A percentile compares a stretch with the other conserved stretches of the same genome.
phyloP scores from a whole-genome alignment of 2,113 vertebrate genomes.

The Sula dactylatra region DNA sequence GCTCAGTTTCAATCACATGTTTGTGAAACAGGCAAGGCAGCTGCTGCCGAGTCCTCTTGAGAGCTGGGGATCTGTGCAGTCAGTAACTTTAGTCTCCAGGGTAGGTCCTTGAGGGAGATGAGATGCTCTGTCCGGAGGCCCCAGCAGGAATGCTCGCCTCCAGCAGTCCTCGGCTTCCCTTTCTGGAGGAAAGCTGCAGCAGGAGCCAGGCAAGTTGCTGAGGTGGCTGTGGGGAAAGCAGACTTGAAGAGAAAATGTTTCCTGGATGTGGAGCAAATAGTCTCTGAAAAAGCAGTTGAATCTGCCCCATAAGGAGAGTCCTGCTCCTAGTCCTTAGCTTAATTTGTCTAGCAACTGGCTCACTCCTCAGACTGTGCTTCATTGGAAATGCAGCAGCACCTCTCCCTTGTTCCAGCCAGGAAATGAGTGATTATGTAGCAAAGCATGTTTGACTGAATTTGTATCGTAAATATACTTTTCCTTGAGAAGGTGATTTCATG shows the following conservation, averaged over 20 bases:
- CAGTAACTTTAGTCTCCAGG: background rate
- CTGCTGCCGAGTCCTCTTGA: background rate
- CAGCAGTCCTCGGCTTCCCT: background rate
- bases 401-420: background rate
- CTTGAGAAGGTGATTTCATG: background rate
- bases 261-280: background rate
- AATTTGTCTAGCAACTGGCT: background rate
- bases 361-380: accelerated
- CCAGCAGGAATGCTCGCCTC: background rate
- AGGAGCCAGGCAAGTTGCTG: background rate
- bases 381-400: background rate
- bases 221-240: background rate
- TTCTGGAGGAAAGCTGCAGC: background rate
- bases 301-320: background rate
- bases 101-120: background rate
- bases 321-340: background rate
- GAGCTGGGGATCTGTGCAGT: background rate
- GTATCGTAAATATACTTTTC: background rate
- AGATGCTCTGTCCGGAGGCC: background rate
- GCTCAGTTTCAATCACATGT: background rate
- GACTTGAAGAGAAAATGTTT: background rate
- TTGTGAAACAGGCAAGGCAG: background rate
- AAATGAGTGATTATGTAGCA: background rate
- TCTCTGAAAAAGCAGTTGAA: background rate
- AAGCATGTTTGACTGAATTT: no score